Evolutionary conservation across 2,113 vertebrate genomes (phyloP).

Genomic region (Syngnathus scovelli): DNA sequence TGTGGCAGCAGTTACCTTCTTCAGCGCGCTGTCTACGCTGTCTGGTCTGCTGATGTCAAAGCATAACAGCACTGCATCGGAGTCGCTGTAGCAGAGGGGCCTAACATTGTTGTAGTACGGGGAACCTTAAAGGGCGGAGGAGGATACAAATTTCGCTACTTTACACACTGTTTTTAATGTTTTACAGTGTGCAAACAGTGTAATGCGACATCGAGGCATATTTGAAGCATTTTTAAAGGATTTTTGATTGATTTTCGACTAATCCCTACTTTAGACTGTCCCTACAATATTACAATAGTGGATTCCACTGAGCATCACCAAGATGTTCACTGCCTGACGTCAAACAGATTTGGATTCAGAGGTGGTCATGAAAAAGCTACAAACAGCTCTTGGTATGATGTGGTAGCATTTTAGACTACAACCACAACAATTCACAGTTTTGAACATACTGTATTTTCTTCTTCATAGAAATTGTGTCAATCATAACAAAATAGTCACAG

Average conservation of each 20-base stretch:
- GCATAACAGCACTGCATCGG: constrained; percentile 87
- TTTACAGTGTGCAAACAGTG: neutral
- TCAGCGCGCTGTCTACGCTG: constrained; percentile 82
- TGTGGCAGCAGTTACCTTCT: constrained; percentile 75
- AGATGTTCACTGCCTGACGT: neutral
- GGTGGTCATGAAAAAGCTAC: neutral
- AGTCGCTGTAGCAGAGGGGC: constrained; percentile 95
- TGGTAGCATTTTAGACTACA: neutral
- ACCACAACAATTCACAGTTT: neutral
- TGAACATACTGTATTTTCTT: neutral
- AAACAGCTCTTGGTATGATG: neutral
- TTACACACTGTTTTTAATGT: neutral
- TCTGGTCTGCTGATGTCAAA: constrained; percentile 91
- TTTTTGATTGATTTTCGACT: no score
- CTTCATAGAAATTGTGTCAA: neutral
- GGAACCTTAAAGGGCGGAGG: constrained; percentile 72
- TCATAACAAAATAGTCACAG: neutral
- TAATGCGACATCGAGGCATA: neutral
- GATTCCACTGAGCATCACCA: neutral
- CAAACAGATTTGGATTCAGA: neutral
- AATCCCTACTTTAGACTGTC: no score
- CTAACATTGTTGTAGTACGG: constrained; percentile 95
- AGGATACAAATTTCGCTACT: neutral
- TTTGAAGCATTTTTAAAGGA: no score
- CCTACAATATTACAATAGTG: neutral